A percentile compares a stretch with the other conserved stretches of the same genome.
Conservation (phyloP, 1,140 invertebrate genomes). For the Hycleus cichorii region DNA sequence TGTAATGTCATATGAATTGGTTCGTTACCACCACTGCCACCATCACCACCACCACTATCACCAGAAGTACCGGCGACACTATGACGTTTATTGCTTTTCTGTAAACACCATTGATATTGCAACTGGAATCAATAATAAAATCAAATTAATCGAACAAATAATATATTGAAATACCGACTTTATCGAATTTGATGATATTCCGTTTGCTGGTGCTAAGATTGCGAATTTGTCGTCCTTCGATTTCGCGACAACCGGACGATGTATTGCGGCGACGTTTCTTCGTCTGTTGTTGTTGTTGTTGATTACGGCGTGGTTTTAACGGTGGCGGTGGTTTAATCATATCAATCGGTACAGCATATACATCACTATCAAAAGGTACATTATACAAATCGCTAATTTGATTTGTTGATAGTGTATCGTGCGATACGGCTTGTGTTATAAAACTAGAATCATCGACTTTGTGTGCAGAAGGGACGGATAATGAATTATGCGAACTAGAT, state of each 20-base stretch:
- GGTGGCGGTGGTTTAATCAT: constrained; percentile 51
- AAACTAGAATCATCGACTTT: constrained; percentile 75
- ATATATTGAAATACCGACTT: constrained; percentile 1
- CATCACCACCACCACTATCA: constrained; percentile 22
- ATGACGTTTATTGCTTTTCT: constrained; percentile 41
- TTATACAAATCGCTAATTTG: constrained; percentile 78
- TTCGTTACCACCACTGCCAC: constrained; percentile 46
- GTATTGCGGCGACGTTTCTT: constrained; percentile 55
- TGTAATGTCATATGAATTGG: constrained; percentile 80
- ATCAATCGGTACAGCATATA: constrained; percentile 77
- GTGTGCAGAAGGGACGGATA: constrained; percentile 58
- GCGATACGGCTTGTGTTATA: constrained; percentile 78
- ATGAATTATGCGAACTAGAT: constrained; percentile 73
- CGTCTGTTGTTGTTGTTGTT: constrained; percentile 35
- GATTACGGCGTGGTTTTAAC: constrained; percentile 49
- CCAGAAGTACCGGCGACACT: constrained; percentile 49
- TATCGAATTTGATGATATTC: constrained; percentile 13
- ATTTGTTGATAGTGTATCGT: constrained; percentile 62
- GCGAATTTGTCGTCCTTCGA: constrained; percentile 15
- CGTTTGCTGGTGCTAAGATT: constrained; percentile 9
- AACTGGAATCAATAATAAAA: background rate
- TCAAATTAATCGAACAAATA: background rate
- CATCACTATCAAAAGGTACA: constrained; percentile 77
- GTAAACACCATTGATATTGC: constrained; percentile 11
- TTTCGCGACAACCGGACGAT: constrained; percentile 45